Base-by-base conservation (phyloP, 2,888 invertebrate species). In the Adelognathus sp. region DNA sequence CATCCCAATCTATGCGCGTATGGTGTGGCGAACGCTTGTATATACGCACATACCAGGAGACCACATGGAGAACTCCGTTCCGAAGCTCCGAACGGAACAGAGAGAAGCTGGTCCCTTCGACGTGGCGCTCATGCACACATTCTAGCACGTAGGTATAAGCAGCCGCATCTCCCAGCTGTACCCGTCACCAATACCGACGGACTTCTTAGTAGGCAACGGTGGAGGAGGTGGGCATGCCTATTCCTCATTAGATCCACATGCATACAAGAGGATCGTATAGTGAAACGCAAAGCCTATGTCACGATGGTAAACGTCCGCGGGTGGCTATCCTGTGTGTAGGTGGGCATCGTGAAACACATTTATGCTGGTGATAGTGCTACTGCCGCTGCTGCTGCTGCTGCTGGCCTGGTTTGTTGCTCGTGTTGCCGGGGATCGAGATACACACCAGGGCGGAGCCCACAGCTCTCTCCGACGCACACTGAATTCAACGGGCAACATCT, bases 1-100 rank as follows among this genome's bases (percentile, higher is more conserved):
- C 84, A 79, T 83, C 82, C 83, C 83, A 87, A 87, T 87, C 85
- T 86, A 77, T 60, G 50, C 46, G 67, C 56, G 46, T 66, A 60
- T 54, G 67, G 63, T 58, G 29, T 9, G 11, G 50, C 46, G 27
- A 14, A 31, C 21, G 18, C 27, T 67, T 27, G 46, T 31, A 36
- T n/a, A 46, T 60, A 54, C 3, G 29, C 31, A 60, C 24, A 56
- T 56, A 63, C 27, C 36, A 24, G 24, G 46, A 46, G 33, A 14
- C 46, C 29, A n/a, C 33, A n/a, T 50, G 31, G 14, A 2, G 58
- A 39, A 39, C 44, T 56, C 11, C 29, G 9, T 31, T 9, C 44
- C 24, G 33, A 16, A 56, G 52, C 44, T 36, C 24, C 44, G 14
- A 24, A 24, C n/a, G 24, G 6, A 11, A 21, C 46, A 18, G 9